Conservation (phyloP, 35 echinoderm and acorn worm genomes). For the Hemicentrotus pulcherrimus region DNA sequence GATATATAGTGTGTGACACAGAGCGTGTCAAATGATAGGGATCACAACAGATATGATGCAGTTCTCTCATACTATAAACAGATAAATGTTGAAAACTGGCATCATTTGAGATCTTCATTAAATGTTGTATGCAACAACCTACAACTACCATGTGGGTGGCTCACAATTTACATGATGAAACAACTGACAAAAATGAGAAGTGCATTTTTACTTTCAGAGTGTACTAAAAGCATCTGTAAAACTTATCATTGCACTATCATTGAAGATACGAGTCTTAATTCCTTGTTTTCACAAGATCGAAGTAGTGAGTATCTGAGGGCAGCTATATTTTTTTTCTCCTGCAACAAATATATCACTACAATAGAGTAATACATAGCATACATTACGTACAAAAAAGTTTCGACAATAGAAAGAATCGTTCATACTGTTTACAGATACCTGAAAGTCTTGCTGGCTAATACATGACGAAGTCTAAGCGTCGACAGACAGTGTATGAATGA, state of each 20-base stretch:
- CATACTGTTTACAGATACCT: not conserved
- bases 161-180: not conserved
- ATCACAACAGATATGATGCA: too few species aligned
- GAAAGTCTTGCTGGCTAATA: not conserved
- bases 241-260: too few species aligned
- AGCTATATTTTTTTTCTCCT: not conserved
- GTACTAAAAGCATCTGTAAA: not conserved
- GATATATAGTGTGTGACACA: too few species aligned
- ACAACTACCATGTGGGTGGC: not conserved
- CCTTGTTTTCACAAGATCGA: not conserved
- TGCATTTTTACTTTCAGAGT: not conserved
- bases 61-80: too few species aligned
- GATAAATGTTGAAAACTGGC: too few species aligned
- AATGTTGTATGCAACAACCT: too few species aligned
- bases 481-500: not conserved
- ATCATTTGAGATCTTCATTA: too few species aligned
- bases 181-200: not conserved
- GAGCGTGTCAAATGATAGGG: too few species aligned
- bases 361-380: not conserved
- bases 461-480: not conserved
- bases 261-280: not conserved
- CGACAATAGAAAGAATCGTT: not conserved
- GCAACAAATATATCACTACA: too few species aligned
- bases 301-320: not conserved
- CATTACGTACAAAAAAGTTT: not conserved